A percentile compares a stretch with the other conserved stretches of the same genome.
Conservation (phyloP, 2,888 invertebrate species). For the Andrena chrysosceles region DNA sequence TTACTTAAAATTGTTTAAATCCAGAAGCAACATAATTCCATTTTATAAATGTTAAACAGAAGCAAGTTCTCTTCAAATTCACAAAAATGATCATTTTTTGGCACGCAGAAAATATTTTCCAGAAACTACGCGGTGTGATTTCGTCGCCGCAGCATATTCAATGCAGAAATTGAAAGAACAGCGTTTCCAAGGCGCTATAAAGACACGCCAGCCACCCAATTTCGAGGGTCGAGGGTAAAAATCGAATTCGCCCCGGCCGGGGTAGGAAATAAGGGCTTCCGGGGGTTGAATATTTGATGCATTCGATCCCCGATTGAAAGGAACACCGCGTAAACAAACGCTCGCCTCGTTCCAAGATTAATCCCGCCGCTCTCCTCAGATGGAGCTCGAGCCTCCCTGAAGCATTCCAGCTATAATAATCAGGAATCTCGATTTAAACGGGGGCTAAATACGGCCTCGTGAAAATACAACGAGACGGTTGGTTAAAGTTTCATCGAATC, state of each 20-base stretch:
- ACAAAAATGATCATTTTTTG: too few relatives aligned
- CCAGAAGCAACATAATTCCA: too few relatives aligned
- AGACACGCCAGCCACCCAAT: not conserved
- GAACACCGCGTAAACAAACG: slow-evolving; percentile 22
- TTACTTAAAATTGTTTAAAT: too few relatives aligned
- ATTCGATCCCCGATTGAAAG: slow-evolving; percentile 12
- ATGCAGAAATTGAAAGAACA: not conserved
- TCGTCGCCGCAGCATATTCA: not conserved
- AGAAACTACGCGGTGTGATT: too few relatives aligned
- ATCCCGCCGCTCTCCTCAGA: not conserved
- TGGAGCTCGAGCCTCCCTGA: too few relatives aligned
- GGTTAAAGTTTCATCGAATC: not conserved
- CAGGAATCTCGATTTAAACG: slow-evolving; percentile 19
- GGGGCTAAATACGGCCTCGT: not conserved
- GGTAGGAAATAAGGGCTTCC: slow-evolving; percentile 22
- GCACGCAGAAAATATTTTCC: too few relatives aligned
- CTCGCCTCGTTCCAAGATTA: not conserved
- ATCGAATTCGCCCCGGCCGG: not conserved
- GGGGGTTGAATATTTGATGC: slow-evolving; percentile 16
- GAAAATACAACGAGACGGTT: slow-evolving; percentile 5
- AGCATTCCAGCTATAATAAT: not conserved
- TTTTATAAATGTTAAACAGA: too few relatives aligned
- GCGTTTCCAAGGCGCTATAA: not conserved
- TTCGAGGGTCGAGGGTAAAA: not conserved
- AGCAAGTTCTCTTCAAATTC: too few relatives aligned